These are phyloP conservation scores for Heliconius ismenius DNA, from an alignment of 2,888 invertebrate species.

Conservation along the genomic window DNA sequence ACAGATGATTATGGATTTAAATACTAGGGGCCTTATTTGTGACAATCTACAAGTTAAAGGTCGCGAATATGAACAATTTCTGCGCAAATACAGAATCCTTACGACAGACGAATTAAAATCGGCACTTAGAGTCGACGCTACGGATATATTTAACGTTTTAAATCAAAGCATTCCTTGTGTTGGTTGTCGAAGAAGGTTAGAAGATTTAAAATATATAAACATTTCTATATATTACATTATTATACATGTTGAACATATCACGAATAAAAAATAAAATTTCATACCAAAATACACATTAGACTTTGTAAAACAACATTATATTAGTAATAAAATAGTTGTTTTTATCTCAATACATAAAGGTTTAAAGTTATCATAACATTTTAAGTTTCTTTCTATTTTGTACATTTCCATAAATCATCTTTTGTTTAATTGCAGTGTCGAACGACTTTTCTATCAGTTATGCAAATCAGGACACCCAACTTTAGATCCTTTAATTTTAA, in stretches of 20 bases:
- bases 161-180: conserved; percentile 97
- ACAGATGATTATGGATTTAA: conserved; percentile 96
- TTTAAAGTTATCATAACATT: background rate
- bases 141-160: conserved; percentile 91
- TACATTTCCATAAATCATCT: background rate
- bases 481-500: conserved; percentile 91
- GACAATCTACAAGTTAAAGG: conserved; percentile 90
- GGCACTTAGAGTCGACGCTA: conserved; percentile 91
- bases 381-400: background rate
- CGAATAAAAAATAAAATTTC: background rate
- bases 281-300: background rate
- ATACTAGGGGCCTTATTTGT: conserved; percentile 91
- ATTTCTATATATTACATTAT: background rate
- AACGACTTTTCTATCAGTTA: conserved; percentile 92
- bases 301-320: background rate
- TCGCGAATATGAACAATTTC: conserved; percentile 92
- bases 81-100: conserved; percentile 89
- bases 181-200: conserved; percentile 93
- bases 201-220: conserved; percentile 26
- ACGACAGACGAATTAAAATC: conserved; percentile 88
- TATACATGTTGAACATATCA: background rate
- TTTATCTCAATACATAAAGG: background rate
- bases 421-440: conserved; percentile 85
- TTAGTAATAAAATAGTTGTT: background rate
- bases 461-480: conserved; percentile 92